A percentile compares a stretch with the other conserved stretches of the same genome.
phyloP scores from a whole-genome alignment of 1,140 invertebrate species.

The Cydia pomonella region DNA sequence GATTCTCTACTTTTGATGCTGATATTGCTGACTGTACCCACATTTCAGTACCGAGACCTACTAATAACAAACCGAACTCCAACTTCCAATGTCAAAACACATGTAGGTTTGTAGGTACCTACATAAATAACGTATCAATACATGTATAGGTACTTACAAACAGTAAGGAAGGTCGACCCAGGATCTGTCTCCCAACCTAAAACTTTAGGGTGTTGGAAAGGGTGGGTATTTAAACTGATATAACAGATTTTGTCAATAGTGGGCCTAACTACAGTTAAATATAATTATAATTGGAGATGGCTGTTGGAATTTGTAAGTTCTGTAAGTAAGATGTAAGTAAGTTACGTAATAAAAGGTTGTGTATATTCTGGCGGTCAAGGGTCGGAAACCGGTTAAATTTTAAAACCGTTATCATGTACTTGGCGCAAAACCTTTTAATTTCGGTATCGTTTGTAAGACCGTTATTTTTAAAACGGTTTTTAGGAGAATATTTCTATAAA shows the following conservation, averaged over 20 bases:
- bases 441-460: too few relatives aligned
- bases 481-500: too few relatives aligned
- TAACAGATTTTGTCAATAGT: slow-evolving; percentile 55
- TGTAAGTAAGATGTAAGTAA: not conserved
- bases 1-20: too few relatives aligned
- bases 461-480: too few relatives aligned
- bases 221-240: slow-evolving; percentile 54
- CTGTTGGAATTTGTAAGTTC: slow-evolving; percentile 16
- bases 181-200: slow-evolving; percentile 39
- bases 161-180: slow-evolving; percentile 30
- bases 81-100: slow-evolving; percentile 9
- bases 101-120: not conserved
- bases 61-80: not conserved
- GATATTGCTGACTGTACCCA: too few relatives aligned
- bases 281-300: slow-evolving; percentile 27
- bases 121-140: slow-evolving; percentile 27
- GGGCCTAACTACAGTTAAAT: slow-evolving; percentile 30
- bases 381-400: too few relatives aligned
- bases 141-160: slow-evolving; percentile 10
- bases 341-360: too few relatives aligned
- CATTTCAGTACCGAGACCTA: not conserved
- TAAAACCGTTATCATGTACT: too few relatives aligned
- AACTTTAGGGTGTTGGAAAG: slow-evolving; percentile 50
- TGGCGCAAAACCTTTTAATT: too few relatives aligned
- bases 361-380: too few relatives aligned